Evolutionary conservation across 1,140 invertebrate genomes (phyloP).

Genomic region (Brachionus paranguensis): DNA sequence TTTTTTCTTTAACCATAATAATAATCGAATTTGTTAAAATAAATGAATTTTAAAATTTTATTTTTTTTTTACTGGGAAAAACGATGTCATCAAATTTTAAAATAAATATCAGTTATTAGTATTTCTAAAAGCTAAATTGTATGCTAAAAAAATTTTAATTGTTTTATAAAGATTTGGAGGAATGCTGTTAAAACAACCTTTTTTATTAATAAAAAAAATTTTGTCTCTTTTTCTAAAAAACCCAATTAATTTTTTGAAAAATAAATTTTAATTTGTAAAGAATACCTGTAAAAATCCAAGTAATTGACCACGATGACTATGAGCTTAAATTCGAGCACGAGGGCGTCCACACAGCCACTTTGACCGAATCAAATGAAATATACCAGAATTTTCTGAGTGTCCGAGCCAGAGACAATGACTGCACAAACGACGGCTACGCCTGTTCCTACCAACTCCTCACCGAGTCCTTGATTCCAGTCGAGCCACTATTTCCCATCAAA

Average conservation of each 20-base stretch:
- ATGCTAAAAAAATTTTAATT: no score
- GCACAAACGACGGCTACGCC: slow-evolving; percentile 33
- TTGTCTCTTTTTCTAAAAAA: no score
- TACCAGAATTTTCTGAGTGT: slow-evolving; percentile 18
- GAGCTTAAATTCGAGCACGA: slow-evolving; percentile 7
- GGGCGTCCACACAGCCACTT: neutral
- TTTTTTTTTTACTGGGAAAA: no score
- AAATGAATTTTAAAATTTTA: no score
- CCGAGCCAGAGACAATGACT: slow-evolving; percentile 28
- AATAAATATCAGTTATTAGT: no score
- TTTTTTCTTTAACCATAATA: no score
- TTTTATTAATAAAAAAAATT: no score
- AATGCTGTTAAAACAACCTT: no score
- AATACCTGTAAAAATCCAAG: slow-evolving; percentile 33
- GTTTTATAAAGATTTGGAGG: no score
- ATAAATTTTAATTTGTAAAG: neutral
- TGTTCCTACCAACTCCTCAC: neutral
- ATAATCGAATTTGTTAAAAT: no score
- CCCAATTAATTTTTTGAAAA: neutral
- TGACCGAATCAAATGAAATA: slow-evolving; percentile 24
- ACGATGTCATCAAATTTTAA: no score
- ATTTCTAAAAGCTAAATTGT: no score
- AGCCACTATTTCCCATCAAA: slow-evolving; percentile 27
- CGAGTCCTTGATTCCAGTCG: neutral
- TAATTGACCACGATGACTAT: slow-evolving; percentile 32